These are phyloP conservation scores for Acanthoscelides obtectus DNA, from an alignment of 2,888 invertebrate species.

Conservation along the genomic window DNA sequence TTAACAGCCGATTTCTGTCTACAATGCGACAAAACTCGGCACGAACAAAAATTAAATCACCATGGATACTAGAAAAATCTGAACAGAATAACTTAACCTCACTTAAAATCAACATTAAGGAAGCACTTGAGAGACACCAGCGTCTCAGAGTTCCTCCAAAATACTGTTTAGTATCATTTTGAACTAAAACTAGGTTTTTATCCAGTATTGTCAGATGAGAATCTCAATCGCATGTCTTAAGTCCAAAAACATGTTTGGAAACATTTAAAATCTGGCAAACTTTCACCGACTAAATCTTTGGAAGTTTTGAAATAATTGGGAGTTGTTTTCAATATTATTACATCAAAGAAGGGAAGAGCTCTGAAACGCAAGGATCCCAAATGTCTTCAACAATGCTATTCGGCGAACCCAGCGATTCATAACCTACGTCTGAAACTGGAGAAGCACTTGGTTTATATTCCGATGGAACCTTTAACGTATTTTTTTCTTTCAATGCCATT, in stretches of 20 bases:
- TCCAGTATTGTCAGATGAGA: too few species aligned
- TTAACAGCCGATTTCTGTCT: too few species aligned
- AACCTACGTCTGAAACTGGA: conserved; percentile 56
- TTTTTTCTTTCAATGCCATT: conserved; percentile 8
- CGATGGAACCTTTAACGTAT: conserved; percentile 20
- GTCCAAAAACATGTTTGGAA: not conserved
- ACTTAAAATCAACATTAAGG: not conserved
- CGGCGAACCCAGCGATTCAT: conserved; percentile 63
- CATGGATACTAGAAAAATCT: too few species aligned
- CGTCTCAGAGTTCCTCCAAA: not conserved
- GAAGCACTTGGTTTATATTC: conserved; percentile 23
- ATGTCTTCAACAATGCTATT: conserved; percentile 48
- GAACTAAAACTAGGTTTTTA: not conserved
- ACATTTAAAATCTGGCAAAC: too few species aligned
- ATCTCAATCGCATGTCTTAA: too few species aligned
- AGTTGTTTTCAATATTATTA: conserved; percentile 40
- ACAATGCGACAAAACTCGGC: too few species aligned
- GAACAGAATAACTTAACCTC: not conserved
- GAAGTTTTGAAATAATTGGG: not conserved
- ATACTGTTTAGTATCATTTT: not conserved
- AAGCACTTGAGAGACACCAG: not conserved
- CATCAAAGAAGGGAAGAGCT: conserved; percentile 70
- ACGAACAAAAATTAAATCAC: too few species aligned
- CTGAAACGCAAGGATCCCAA: conserved; percentile 72
- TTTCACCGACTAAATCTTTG: too few species aligned